Conservation (phyloP, 2,113 vertebrate genomes). For the Oxyruncus cristatus region DNA sequence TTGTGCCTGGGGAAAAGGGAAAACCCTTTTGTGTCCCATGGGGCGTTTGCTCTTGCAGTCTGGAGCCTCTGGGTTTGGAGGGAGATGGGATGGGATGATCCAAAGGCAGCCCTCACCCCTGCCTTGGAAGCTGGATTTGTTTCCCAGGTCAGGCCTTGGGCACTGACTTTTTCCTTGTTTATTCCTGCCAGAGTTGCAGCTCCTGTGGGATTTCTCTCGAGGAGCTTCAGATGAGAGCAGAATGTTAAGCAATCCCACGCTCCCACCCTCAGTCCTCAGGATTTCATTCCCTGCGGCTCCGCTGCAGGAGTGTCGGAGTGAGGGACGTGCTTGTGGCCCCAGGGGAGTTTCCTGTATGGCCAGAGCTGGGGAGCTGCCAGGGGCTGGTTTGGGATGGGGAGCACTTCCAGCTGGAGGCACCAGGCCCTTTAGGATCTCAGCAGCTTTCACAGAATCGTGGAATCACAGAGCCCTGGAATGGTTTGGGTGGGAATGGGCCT, state of each 20-base stretch:
- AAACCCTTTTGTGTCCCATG: not conserved
- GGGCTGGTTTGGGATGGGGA: not conserved
- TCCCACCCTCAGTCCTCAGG: not conserved
- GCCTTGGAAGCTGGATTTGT: not conserved
- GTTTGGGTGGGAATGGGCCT: not conserved
- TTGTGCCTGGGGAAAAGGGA: not conserved
- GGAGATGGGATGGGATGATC: fast-evolving
- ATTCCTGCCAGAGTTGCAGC: not conserved
- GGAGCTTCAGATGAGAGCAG: not conserved
- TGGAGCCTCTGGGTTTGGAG: not conserved
- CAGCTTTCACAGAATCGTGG: not conserved
- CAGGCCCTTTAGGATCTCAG: not conserved
- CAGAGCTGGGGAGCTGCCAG: fast-evolving
- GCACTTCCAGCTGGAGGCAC: not conserved
- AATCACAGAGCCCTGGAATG: not conserved
- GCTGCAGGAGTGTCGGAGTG: fast-evolving
- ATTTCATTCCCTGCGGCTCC: not conserved
- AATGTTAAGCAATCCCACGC: not conserved
- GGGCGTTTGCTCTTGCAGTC: not conserved
- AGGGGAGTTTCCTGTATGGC: not conserved
- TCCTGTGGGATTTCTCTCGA: not conserved
- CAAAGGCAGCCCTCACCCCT: not conserved
- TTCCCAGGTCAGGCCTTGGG: not conserved
- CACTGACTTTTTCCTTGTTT: not conserved
- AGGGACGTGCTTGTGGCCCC: not conserved